Percentiles rank a stretch among this genome's conserved stretches.
phyloP scores from a whole-genome alignment of 2,113 vertebrate species.

The Nerophis ophidion region DNA sequence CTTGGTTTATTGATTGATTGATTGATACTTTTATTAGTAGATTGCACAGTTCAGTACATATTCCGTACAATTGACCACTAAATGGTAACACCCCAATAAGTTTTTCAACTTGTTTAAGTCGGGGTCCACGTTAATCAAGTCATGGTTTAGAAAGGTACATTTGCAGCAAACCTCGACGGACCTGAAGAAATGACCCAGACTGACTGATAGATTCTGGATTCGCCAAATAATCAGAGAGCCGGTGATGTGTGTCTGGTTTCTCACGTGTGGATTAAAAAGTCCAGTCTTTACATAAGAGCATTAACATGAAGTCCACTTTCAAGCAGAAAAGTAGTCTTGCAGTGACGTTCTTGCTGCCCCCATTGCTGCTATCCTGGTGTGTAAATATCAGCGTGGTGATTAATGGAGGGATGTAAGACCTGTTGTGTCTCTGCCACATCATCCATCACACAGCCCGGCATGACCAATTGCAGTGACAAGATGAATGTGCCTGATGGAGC shows the following conservation, averaged over 20 bases:
- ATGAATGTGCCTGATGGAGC: conserved; percentile 35
- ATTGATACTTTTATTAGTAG: too few species aligned
- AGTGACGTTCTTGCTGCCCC: conserved; percentile 18
- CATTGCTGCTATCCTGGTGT: conserved; percentile 30
- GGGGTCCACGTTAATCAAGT: too few species aligned
- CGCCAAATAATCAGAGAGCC: conserved; percentile 35
- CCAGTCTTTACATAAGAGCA: conserved; percentile 34
- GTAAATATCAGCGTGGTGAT: conserved; percentile 57
- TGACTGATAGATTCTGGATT: conserved; percentile 22
- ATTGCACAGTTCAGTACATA: too few species aligned
- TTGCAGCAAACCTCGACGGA: neutral
- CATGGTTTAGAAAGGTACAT: neutral
- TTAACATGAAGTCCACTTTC: conserved; percentile 20
- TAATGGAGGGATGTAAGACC: conserved; percentile 47
- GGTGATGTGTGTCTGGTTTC: conserved; percentile 43
- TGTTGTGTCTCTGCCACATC: conserved; percentile 49
- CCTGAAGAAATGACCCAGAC: neutral
- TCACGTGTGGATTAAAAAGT: conserved; percentile 3
- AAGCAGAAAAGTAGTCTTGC: conserved; percentile 8
- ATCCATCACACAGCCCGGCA: conserved; percentile 50
- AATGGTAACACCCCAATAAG: too few species aligned
- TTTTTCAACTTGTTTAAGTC: too few species aligned
- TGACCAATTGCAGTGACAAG: conserved; percentile 38
- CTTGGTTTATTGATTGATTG: too few species aligned
- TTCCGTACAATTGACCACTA: too few species aligned